These are phyloP conservation scores for Gari tellinella DNA, from an alignment of 2,888 invertebrate species.

Conservation along the genomic window DNA sequence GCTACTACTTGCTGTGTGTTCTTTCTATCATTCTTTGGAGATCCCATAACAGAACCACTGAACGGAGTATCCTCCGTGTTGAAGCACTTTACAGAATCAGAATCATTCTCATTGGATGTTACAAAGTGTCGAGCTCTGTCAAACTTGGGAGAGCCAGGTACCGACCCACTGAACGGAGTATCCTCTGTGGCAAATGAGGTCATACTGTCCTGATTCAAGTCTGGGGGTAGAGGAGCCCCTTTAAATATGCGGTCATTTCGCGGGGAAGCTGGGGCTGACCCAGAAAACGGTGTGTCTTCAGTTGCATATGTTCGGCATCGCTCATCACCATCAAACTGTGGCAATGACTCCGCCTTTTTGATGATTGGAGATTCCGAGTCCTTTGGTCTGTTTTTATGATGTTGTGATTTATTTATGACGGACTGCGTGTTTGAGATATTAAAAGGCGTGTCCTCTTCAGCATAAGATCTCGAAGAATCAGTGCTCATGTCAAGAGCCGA, in stretches of 20 bases:
- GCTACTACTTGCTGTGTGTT: too few relatives aligned
- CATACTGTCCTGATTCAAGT: constrained; percentile 89
- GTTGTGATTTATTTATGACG: constrained; percentile 17
- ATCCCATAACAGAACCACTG: constrained; percentile 92
- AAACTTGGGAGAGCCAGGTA: constrained; percentile 90
- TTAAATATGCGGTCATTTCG: constrained; percentile 27
- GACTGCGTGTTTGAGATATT: constrained; percentile 50
- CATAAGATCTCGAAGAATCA: constrained; percentile 30
- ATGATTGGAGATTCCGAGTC: constrained; percentile 19
- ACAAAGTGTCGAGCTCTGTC: constrained; percentile 9
- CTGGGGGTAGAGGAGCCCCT: constrained; percentile 23
- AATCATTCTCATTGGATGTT: constrained; percentile 78
- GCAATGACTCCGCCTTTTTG: constrained; percentile 39
- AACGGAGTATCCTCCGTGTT: constrained; percentile 96
- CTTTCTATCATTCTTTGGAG: constrained; percentile 86
- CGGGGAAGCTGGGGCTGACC: constrained; percentile 87
- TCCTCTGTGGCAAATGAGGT: constrained; percentile 97
- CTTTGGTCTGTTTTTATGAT: not conserved
- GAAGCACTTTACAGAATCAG: constrained; percentile 94
- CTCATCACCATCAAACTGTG: constrained; percentile 83
- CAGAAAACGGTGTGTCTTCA: constrained; percentile 94
- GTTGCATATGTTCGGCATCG: constrained; percentile 91
- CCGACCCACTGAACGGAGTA: constrained; percentile 92
- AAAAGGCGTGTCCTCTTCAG: constrained; percentile 61
- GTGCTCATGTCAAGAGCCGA: constrained; percentile 40